A percentile compares a stretch with the other conserved stretches of the same genome.
These are phyloP conservation scores for Drosophila pachea DNA, from an alignment of 1,140 invertebrate genomes.

Conservation along the genomic window DNA sequence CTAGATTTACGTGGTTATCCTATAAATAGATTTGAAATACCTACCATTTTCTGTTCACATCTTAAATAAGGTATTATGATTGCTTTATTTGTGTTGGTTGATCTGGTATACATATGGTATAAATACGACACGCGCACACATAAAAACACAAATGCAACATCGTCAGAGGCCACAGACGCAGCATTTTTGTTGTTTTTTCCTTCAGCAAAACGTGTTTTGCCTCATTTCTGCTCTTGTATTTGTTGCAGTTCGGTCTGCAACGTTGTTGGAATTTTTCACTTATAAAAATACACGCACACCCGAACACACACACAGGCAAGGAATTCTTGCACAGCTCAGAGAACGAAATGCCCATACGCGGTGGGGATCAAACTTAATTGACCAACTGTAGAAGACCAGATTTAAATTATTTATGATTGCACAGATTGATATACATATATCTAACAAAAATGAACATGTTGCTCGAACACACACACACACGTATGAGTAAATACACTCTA, in stretches of 20 bases:
- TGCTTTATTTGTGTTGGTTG: constrained; percentile 38
- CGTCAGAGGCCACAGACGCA: constrained; percentile 48
- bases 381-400: constrained; percentile 39
- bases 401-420: constrained; percentile 14
- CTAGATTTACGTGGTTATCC: too few relatives aligned
- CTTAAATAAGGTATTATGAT: constrained; percentile 49
- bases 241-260: constrained; percentile 52
- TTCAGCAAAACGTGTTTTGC: constrained; percentile 74
- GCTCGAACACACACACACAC: constrained; percentile 6
- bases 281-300: constrained; percentile 57
- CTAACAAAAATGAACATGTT: constrained; percentile 21
- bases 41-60: constrained; percentile 68
- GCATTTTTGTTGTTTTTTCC: constrained; percentile 43
- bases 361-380: constrained; percentile 35
- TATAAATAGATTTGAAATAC: constrained; percentile 32
- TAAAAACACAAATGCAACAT: constrained; percentile 57
- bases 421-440: constrained; percentile 2
- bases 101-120: constrained; percentile 26
- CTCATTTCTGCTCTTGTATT: constrained; percentile 73
- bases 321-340: constrained; percentile 13
- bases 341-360: constrained; percentile 31
- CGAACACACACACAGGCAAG: constrained; percentile 23
- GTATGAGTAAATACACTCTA: not conserved
- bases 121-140: constrained; percentile 45
- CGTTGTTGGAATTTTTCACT: constrained; percentile 76